Evolutionary conservation across 37 sponge, comb jelly and placozoan genomes (phyloP), one percentile per base, ranked within the genome.

Genomic region (Aplysina aerophoba): DNA sequence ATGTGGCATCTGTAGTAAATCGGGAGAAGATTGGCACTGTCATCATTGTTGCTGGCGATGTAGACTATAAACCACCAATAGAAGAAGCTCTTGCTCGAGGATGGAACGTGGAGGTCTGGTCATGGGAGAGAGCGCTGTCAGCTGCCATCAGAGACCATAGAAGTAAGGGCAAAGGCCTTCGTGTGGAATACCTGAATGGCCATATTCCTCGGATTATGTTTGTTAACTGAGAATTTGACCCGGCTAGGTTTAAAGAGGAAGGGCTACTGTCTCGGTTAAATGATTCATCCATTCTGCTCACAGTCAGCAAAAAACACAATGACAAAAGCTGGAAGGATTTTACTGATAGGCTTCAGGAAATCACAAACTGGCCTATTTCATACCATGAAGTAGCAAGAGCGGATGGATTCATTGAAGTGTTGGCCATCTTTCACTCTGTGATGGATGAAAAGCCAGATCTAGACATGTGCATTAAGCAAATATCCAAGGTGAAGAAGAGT

Each of bases 11-110:
- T 62, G 64, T 62, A 44, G 50, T 44, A 11, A 62, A 27, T 8
- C 4, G 28, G 28, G 59, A 54, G 2, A 77, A 58, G 38, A 55
- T 41, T 13, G 88, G 67, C 2, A 88, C 78, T 3, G 73, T 88
- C 36, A 57, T 88, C 30, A 27, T 88, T 25, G 55, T 88, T n/a
- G 73, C 78, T 28, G 88, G 88, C 17, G 88, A 88, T 82, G 77
- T 55, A 25, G 83, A 88, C 54, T 22, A 53, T 8, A 59, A 68
- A 4, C 83, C 83, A 38, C 72, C 88, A 16, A 82, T 88, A 6
- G 54, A 88, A 30, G 67, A 73, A 25, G 79, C 50, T 30, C 24
- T 83, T 0, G 34, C 82, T 57, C n/a, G 81, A 19, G 37, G 50
- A 16, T 88, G 83, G 83, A 60, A 75, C 21, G 64, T 88, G 17